phyloP scores from a whole-genome alignment of 1,140 invertebrate species.

The Gryon sp. region DNA sequence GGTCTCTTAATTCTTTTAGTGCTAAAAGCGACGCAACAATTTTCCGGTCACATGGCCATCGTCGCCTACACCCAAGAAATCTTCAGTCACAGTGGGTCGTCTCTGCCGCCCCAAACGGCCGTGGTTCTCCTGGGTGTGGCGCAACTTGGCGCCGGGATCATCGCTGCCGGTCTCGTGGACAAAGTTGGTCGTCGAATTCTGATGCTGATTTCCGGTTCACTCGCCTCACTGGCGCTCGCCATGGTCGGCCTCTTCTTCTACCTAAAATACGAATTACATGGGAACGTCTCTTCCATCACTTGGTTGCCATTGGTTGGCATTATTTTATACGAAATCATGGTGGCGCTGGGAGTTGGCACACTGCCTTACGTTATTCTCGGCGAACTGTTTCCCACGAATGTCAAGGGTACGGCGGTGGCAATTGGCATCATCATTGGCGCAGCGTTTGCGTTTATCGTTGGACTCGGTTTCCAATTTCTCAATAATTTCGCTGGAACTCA shows the following conservation, averaged over 20 bases:
- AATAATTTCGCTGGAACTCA: constrained; percentile 81
- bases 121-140: constrained; percentile 85
- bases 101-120: constrained; percentile 77
- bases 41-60: constrained; percentile 87
- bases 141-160: constrained; percentile 83
- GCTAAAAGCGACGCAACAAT: constrained; percentile 87
- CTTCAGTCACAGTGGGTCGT: constrained; percentile 83
- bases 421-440: constrained; percentile 74
- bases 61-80: constrained; percentile 88
- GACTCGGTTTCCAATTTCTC: constrained; percentile 80
- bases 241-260: constrained; percentile 80
- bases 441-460: constrained; percentile 81
- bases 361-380: constrained; percentile 82
- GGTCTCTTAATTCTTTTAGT: constrained; percentile 84
- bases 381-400: constrained; percentile 81
- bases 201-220: constrained; percentile 82
- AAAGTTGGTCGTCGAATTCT: constrained; percentile 85
- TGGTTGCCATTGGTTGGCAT: constrained; percentile 72
- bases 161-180: constrained; percentile 85
- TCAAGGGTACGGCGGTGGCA: constrained; percentile 78
- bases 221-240: constrained; percentile 80
- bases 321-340: constrained; percentile 71
- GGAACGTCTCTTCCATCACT: constrained; percentile 66
- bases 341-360: constrained; percentile 80
- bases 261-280: constrained; percentile 67